Base-by-base conservation (phyloP, 2,888 invertebrate species). In the Drosophila hamatofila region DNA sequence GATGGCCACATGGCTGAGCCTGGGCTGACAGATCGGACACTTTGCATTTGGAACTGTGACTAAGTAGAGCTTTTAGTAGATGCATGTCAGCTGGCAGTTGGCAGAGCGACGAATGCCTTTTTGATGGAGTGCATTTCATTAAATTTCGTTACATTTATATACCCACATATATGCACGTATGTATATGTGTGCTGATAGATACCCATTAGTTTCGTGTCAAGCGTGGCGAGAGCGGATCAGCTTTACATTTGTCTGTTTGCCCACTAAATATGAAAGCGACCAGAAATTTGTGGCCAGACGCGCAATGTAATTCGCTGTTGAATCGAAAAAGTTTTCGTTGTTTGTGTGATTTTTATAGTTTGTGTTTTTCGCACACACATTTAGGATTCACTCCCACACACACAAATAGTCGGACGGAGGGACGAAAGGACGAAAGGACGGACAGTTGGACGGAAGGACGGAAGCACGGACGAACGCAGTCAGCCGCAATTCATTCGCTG, bases 321-420 rank as follows among this genome's bases (percentile, higher is more conserved):
- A 85, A 89, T 88, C 78, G 90, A 78, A 85, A 85, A 85, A 86
- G 70, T 82, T 89, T 87, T 87, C 51, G 54, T 58, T 75, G 64
- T 89, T 86, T 80, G 75, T 55, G 68, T 55, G 35, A 70, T 84
- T 66, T 72, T 67, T 72, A 64, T 70, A 60, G 78, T 61, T 79
- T 70, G 49, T 18, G 44, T 44, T 23, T 48, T 61, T 23, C 21
- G 68, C 35, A 3, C 37, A 3, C 37, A n/a, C 62, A 61, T 49
- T 49, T 49, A 49, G 48, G 16, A 59, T 12, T 30, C 21, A 37
- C 16, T 27, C 64, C 49, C 57, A 67, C 41, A 42, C 14, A 27
- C 42, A 23, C 4, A 41, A 4, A 21, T 18, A 21, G n/a, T 4
- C 9, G n/a, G 39, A n/a, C 39, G 9, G n/a, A 39, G 0, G n/a